Evolutionary conservation across 1,140 invertebrate species (phyloP).

Genomic region (Drosophila yakuba): DNA sequence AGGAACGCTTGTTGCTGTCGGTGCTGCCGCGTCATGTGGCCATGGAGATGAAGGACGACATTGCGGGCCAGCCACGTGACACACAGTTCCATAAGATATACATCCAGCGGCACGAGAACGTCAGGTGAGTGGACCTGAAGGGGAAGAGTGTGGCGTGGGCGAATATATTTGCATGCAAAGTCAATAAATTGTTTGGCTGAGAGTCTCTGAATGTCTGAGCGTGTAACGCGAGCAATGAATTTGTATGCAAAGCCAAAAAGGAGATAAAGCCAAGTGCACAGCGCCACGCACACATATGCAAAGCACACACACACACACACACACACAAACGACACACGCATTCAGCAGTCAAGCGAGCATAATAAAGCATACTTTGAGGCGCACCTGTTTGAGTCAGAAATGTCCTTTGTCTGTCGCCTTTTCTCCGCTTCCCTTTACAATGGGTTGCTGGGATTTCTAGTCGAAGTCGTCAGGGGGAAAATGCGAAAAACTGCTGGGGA

Average conservation of each 20-base stretch:
- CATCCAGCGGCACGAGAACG: slow-evolving; percentile 97
- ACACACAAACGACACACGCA: slow-evolving; percentile 1
- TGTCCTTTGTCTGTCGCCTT: slow-evolving; percentile 17
- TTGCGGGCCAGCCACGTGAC: slow-evolving; percentile 95
- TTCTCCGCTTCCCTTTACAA: slow-evolving; percentile 4
- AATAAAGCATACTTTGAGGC: slow-evolving; percentile 70
- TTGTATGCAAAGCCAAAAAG: slow-evolving; percentile 69
- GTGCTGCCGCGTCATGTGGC: slow-evolving; percentile 97
- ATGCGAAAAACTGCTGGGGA: neutral
- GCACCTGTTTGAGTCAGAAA: slow-evolving; percentile 66
- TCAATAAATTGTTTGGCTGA: slow-evolving; percentile 72
- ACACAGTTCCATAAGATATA: slow-evolving; percentile 99
- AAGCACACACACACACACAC: slow-evolving; percentile 3
- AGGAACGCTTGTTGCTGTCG: slow-evolving; percentile 96
- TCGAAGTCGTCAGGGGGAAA: slow-evolving; percentile 10
- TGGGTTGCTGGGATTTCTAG: slow-evolving; percentile 13
- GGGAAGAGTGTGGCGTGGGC: neutral
- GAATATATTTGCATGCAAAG: slow-evolving; percentile 79
- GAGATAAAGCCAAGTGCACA: slow-evolving; percentile 48
- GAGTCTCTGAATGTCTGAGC: slow-evolving; percentile 44
- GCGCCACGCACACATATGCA: slow-evolving; percentile 42
- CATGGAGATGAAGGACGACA: slow-evolving; percentile 99
- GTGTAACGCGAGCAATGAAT: slow-evolving; percentile 67
- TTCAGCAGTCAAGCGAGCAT: slow-evolving; percentile 41
- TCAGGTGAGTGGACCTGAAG: slow-evolving; percentile 89